Conservation (phyloP, 64 coral and sea anemone genomes). For the Dendronephthya gigantea region DNA sequence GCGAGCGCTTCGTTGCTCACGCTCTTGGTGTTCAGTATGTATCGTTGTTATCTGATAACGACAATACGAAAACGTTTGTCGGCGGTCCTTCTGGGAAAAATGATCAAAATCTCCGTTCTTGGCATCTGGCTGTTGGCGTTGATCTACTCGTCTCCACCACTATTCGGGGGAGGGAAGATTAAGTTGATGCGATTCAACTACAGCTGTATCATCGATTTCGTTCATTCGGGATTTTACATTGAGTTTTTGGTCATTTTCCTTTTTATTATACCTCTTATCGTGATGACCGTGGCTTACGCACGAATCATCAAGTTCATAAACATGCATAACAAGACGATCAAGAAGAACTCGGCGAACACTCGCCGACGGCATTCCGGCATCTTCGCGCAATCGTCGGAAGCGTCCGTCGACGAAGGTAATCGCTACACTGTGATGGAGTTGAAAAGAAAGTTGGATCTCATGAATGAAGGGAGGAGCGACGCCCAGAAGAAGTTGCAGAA, state of each 20-base stretch:
- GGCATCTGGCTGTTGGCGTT: conserved; percentile 39
- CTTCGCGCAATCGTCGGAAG: neutral
- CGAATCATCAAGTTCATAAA: conserved; percentile 54
- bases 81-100: conserved; percentile 36
- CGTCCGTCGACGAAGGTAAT: neutral
- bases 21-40: conserved; percentile 51
- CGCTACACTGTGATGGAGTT: neutral
- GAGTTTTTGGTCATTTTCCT: conserved; percentile 27
- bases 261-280: conserved; percentile 43
- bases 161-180: conserved; percentile 54
- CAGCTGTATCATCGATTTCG: conserved; percentile 54
- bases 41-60: conserved; percentile 53
- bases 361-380: neutral
- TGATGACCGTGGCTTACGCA: conserved; percentile 49
- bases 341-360: conserved; percentile 17
- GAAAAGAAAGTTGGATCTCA: neutral
- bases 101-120: conserved; percentile 25
- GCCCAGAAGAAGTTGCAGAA: neutral
- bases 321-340: conserved; percentile 46
- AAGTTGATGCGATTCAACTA: conserved; percentile 20
- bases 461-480: neutral
- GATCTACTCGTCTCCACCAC: conserved; percentile 31
- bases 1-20: conserved; percentile 67
- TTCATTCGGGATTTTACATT: conserved; percentile 30
- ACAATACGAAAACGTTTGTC: conserved; percentile 14